phyloP scores from a whole-genome alignment of 53 echinoderm and acorn worm species.

The Luidia sarsii region DNA sequence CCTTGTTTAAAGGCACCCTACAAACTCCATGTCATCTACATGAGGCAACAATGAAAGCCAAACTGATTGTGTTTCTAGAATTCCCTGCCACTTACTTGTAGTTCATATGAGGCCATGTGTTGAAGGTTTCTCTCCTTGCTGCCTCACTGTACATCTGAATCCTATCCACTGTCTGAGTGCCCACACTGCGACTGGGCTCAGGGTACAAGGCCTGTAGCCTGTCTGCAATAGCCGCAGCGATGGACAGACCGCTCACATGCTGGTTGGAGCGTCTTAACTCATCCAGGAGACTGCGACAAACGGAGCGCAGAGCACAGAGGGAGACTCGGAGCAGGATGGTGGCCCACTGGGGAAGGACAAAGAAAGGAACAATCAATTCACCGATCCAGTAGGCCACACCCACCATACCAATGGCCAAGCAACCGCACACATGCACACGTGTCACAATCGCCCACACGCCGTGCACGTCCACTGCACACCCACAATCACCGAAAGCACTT shows the following conservation, averaged over 20 bases:
- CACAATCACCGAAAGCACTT: too few species aligned
- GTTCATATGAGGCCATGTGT: constrained; percentile 97
- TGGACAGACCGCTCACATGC: constrained; percentile 80
- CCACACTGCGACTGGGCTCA: constrained; percentile 70
- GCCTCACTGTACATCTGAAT: constrained; percentile 97
- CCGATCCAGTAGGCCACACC: too few species aligned
- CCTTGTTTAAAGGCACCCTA: too few species aligned
- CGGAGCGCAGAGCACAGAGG: constrained; percentile 83
- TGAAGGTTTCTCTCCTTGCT: constrained; percentile 86
- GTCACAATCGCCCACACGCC: too few species aligned
- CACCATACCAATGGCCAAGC: too few species aligned
- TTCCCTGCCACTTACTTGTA: constrained; percentile 81
- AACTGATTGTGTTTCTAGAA: neutral
- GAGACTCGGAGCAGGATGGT: constrained; percentile 84
- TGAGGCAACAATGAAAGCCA: neutral
- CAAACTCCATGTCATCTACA: neutral
- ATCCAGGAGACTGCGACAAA: constrained; percentile 71
- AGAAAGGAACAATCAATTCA: too few species aligned
- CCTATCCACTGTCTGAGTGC: constrained; percentile 81
- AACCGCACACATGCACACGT: too few species aligned
- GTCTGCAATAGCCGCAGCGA: constrained; percentile 89
- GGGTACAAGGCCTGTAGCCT: constrained; percentile 83
- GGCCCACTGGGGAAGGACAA: constrained; percentile 89
- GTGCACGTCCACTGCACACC: too few species aligned
- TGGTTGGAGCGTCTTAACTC: constrained; percentile 81